Percentiles rank a stretch among this genome's conserved stretches.
Evolutionary conservation across 2,113 vertebrate species (phyloP).

Genomic region (Bagarius yarrelli): DNA sequence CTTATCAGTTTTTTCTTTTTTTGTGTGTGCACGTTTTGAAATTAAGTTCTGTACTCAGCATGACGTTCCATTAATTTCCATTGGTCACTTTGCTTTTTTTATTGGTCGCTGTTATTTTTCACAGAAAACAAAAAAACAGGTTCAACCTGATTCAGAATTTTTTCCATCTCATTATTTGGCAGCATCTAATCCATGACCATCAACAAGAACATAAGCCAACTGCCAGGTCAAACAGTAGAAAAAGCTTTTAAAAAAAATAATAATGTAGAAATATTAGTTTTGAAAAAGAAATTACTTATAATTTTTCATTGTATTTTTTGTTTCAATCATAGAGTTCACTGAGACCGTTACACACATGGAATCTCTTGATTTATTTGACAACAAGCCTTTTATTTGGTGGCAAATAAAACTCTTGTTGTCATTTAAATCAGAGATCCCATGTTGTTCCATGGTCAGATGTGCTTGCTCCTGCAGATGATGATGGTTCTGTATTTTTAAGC

Average conservation of each 20-base stretch:
- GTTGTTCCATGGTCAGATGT: constrained; percentile 14
- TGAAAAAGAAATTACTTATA: background rate
- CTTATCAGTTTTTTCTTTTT: background rate
- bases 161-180: constrained; percentile 50
- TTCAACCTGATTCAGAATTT: constrained; percentile 39
- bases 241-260: background rate
- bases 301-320: background rate
- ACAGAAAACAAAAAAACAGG: constrained; percentile 60
- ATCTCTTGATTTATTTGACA: constrained; percentile 45
- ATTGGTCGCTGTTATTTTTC: constrained; percentile 41
- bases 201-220: constrained; percentile 49
- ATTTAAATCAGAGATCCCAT: constrained; percentile 40
- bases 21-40: background rate
- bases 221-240: constrained; percentile 28
- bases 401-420: constrained; percentile 45
- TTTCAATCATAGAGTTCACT: constrained; percentile 10
- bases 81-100: constrained; percentile 3
- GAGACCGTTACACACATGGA: constrained; percentile 34
- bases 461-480: constrained; percentile 17
- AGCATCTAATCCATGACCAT: constrained; percentile 47
- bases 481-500: constrained; percentile 32
- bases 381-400: constrained; percentile 46
- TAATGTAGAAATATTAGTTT: background rate
- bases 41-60: background rate
- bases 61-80: constrained; percentile 26